Base-by-base conservation (phyloP, 2,888 invertebrate genomes). In the Drosophila testacea region DNA sequence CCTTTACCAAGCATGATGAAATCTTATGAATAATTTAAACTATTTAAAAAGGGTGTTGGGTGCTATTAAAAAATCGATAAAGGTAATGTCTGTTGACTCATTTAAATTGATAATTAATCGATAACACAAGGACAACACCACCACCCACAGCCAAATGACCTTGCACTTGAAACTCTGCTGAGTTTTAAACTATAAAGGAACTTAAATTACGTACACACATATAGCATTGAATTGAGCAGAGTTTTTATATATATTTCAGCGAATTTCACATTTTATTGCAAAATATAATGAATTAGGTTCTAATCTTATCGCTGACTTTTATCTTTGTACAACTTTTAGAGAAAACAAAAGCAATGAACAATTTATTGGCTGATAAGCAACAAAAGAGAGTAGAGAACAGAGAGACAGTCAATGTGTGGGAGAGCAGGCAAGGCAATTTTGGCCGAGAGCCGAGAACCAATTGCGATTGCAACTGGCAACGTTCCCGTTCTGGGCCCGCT, bases 21-120 rank as follows among this genome's bases (percentile, higher is more conserved):
- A 56, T 44, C 6, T 41, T 54, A 38, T 81, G 68, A 78, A 86
- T 83, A 83, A 83, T 83, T 83, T 27, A 83, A 75, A 54, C 52
- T 55, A 16, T 73, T 56, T 56, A 36, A n/a, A 50, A 50, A 28
- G 54, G 16, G 3, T 42, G 39, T 22, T 22, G 48, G 16, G 32
- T 32, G 11, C 13, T 30, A 46, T 67, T 67, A 61, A 76, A 79
- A 87, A 87, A 83, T 83, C 83, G 82, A 87, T 87, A 76, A 10
- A 34, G 27, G 57, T 32, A 50, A 39, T 13, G 42, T 11, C 6
- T 27, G 69, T 75, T 78, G 81, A 71, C 67, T 86, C 75, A 75
- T 71, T 81, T 41, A 42, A 67, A 71, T 16, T 57, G 44, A 73
- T 56, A 77, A 57, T 46, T 39, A 73, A 73, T 77, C 76, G 69